Base-by-base conservation (phyloP, 2,113 vertebrate species). In the Pantherophis guttatus region DNA sequence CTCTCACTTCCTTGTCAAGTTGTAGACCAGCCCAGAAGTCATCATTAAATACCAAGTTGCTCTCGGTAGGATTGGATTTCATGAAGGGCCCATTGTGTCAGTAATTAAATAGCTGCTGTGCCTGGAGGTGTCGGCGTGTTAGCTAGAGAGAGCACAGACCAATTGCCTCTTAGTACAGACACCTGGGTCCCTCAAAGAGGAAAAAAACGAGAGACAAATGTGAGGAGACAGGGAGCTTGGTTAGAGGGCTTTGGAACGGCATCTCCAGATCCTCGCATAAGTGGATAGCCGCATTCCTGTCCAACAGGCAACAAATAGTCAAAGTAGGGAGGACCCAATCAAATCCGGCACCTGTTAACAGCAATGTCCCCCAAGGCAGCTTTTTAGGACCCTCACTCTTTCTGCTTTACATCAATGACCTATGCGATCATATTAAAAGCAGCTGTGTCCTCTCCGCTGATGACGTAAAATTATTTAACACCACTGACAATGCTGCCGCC, bases 1-100 rank as follows among this genome's bases (percentile, higher is more conserved):
- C 7, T 39, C 44, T n/a, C 92, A 50, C 94, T 90, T 89, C 6
- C 93, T 94, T 95, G 94, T 94, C 95, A 39, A 95, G 85, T 1
- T 9, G 1, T 26, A 93, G 94, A 95, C 91, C 95, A 95, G 94
- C 95, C 95, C 95, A 50, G 95, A 95, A 33, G 95, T 93, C 95
- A 96, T 58, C 33, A 95, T 96, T 96, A 97, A 95, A 94, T 95
- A 96, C 94, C 94, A 94, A 96, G 89, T 95, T 95, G 96, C 96
- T 94, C 95, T 93, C 93, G 3, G 93, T 93, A 50, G 95, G 94
- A 94, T 93, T 97, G 96, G 87, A 94, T 96, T 96, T 92, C 50
- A 95, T 85, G 93, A 97, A 94, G 96, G 87, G 96, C 94, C 93
- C 94, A 95, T 95, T 93, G 93, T 95, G 94, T 94, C 95, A 95